Evolutionary conservation across 2,797 vertebrate genomes (phyloP).

Genomic region (Sebastes nivosus): DNA sequence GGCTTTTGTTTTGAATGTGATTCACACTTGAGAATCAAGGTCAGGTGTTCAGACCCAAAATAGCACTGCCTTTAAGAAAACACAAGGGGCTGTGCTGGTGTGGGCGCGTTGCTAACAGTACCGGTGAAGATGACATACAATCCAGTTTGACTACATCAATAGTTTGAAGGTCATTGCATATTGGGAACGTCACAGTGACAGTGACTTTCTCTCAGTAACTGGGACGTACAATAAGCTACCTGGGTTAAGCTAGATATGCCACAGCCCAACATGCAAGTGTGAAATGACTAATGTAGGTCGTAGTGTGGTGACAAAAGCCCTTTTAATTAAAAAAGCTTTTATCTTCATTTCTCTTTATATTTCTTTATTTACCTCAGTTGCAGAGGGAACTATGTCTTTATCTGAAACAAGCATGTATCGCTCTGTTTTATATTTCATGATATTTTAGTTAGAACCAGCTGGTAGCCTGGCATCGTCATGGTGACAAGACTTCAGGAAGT

Average conservation of each 20-base stretch:
- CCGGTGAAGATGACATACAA: neutral
- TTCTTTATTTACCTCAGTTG: neutral
- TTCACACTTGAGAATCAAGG: slow-evolving; percentile 1
- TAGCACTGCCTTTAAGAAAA: neutral
- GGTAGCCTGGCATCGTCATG: neutral
- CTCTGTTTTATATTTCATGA: neutral
- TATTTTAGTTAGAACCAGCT: neutral
- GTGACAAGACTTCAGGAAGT: neutral
- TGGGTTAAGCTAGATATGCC: neutral
- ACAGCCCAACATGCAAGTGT: neutral
- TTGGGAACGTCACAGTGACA: neutral
- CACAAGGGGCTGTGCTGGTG: neutral
- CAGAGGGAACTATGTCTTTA: neutral
- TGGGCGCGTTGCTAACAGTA: slow-evolving; percentile 9
- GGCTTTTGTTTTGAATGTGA: slow-evolving; percentile 11
- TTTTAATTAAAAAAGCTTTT: neutral
- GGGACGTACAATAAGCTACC: neutral
- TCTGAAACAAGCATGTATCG: neutral
- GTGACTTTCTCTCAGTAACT: neutral
- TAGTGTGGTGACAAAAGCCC: neutral
- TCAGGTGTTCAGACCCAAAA: neutral
- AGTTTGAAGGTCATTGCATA: neutral
- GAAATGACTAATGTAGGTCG: neutral
- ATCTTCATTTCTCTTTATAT: neutral
- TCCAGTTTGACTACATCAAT: neutral